Conservation (phyloP, 2,888 invertebrate species). For the Chymomyza amoena region DNA sequence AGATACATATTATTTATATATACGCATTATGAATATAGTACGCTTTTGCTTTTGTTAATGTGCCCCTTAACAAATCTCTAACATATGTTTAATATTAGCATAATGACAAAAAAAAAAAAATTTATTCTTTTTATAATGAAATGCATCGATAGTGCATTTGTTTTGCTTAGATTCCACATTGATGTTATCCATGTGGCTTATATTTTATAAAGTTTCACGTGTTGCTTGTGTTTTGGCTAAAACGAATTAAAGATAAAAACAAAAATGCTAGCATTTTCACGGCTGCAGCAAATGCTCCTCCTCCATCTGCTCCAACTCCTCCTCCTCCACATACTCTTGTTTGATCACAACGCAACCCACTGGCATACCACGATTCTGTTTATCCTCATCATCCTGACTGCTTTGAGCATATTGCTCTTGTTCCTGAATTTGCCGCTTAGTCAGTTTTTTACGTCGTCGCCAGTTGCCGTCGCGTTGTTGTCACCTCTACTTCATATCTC, state of each 20-base stretch:
- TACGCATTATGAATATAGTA: not conserved
- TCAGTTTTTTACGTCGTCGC: constrained; percentile 37
- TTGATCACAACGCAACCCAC: constrained; percentile 58
- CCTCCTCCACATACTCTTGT: constrained; percentile 19
- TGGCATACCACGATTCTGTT: constrained; percentile 21
- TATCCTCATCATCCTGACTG: not conserved
- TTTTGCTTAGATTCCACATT: too few species aligned
- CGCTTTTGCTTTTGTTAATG: not conserved
- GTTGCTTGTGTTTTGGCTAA: not conserved
- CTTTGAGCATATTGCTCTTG: not conserved
- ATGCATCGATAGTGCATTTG: too few species aligned
- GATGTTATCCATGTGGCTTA: too few species aligned
- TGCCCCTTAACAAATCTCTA: not conserved
- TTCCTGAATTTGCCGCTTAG: not conserved
- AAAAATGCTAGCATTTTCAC: not conserved
- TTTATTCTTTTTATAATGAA: not conserved
- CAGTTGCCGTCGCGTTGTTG: constrained; percentile 54
- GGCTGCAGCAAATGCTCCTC: not conserved
- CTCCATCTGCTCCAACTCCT: not conserved
- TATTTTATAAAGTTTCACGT: too few species aligned
- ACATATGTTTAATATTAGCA: not conserved
- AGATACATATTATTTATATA: too few species aligned
- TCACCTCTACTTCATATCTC: constrained; percentile 74
- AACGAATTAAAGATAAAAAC: not conserved
- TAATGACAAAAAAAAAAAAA: not conserved